These are phyloP conservation scores for Coleophora deauratella DNA, from an alignment of 2,888 invertebrate species.

Conservation along the genomic window DNA sequence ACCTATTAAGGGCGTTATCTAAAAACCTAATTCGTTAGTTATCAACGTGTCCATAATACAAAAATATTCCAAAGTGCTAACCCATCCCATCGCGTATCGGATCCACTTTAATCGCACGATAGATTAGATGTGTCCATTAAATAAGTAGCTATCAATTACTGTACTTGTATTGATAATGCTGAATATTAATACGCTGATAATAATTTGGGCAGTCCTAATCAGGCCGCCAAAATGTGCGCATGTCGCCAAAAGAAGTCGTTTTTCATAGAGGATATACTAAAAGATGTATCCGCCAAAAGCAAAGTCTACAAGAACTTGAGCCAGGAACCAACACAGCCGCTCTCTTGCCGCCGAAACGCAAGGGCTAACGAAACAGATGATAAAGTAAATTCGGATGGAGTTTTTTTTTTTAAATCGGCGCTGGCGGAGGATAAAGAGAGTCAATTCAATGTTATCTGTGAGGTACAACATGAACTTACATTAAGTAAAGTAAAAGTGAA, in stretches of 20 bases:
- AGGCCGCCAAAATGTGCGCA: conserved; percentile 55
- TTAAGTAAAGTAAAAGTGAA: conserved; percentile 28
- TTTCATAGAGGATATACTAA: conserved; percentile 56
- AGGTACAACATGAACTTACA: conserved; percentile 39
- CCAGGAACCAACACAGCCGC: conserved; percentile 37
- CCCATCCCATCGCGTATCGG: conserved; percentile 9
- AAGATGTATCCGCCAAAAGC: conserved; percentile 33
- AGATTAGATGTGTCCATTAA: conserved; percentile 63
- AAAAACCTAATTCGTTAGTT: conserved; percentile 7
- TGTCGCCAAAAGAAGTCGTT: conserved; percentile 61
- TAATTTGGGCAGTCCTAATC: conserved; percentile 52
- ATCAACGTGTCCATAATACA: conserved; percentile 8
- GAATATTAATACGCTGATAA: conserved; percentile 36
- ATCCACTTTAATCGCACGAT: conserved; percentile 31
- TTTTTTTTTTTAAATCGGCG: neutral
- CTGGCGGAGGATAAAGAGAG: conserved; percentile 19
- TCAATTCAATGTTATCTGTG: conserved; percentile 31
- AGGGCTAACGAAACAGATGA: neutral
- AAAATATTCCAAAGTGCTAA: conserved; percentile 12
- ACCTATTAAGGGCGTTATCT: conserved; percentile 5
- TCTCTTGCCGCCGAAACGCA: conserved; percentile 25
- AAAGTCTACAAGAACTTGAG: conserved; percentile 41
- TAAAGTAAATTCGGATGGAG: neutral
- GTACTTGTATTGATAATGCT: conserved; percentile 43
- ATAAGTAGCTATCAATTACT: conserved; percentile 69